Conservation (phyloP, 53 echinoderm and acorn worm genomes). For the Echinarachnius parma region DNA sequence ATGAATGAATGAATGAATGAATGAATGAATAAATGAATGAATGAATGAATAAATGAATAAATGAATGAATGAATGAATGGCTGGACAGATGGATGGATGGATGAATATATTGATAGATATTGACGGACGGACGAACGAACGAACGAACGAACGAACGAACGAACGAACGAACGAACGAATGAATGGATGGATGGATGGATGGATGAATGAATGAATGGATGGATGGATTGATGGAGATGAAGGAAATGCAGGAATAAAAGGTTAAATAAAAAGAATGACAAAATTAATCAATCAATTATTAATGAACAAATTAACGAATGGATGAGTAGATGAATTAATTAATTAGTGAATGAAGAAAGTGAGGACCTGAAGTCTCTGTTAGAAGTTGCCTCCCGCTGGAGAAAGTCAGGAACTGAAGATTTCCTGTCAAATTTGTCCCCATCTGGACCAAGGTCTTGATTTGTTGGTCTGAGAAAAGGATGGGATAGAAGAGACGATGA, state of each 20-base stretch:
- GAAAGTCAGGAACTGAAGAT: slow-evolving; percentile 75
- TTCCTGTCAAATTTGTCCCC: slow-evolving; percentile 52
- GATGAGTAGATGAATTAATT: background rate
- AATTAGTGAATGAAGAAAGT: background rate
- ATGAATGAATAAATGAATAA: too few relatives aligned
- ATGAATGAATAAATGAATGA: too few relatives aligned
- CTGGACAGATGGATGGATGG: too few relatives aligned
- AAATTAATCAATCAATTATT: background rate
- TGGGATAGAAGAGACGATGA: background rate
- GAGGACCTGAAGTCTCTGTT: slow-evolving; percentile 94
- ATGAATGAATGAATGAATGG: too few relatives aligned
- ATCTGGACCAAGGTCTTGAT: slow-evolving; percentile 49
- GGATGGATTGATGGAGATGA: too few relatives aligned
- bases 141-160: too few relatives aligned
- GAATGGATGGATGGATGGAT: too few relatives aligned
- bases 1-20: too few relatives aligned
- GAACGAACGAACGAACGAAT: too few relatives aligned
- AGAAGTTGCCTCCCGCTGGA: slow-evolving; percentile 90
- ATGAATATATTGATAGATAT: too few relatives aligned
- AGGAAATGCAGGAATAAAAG: background rate
- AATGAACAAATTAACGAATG: background rate
- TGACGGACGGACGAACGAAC: too few relatives aligned
- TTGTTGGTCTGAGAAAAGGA: slow-evolving; percentile 57
- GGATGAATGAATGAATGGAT: too few relatives aligned
- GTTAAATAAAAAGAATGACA: background rate